A percentile compares a stretch with the other conserved stretches of the same genome.
phyloP scores from a whole-genome alignment of 2,113 vertebrate genomes.

The Stercorarius parasiticus region DNA sequence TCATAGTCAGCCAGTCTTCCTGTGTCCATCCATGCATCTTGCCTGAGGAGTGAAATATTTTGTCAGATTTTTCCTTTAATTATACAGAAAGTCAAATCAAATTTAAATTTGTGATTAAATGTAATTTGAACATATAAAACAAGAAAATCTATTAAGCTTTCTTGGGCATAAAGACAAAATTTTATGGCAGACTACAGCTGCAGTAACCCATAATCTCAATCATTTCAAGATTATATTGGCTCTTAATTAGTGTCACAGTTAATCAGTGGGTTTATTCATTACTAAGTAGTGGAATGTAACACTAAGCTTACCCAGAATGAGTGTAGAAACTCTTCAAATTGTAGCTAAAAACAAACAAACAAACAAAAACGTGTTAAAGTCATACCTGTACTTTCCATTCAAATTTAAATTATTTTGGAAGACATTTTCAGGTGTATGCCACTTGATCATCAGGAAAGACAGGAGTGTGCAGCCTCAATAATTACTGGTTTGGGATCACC shows the following conservation, averaged over 20 bases:
- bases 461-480: accelerated
- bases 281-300: background rate
- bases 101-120: background rate
- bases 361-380: background rate
- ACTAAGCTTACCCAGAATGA: background rate
- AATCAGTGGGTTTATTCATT: background rate
- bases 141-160: background rate
- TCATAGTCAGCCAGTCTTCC: background rate
- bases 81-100: background rate
- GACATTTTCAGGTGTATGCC: background rate
- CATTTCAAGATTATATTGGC: background rate
- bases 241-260: background rate
- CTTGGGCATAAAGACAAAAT: background rate
- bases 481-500: background rate
- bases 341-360: background rate
- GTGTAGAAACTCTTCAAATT: background rate
- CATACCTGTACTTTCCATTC: background rate
- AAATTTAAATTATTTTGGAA: background rate
- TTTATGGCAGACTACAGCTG: background rate
- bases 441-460: background rate
- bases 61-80: background rate
- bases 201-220: background rate
- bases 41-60: background rate
- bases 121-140: background rate
- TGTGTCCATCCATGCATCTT: background rate